These are phyloP conservation scores for Atta cephalotes DNA, from an alignment of 1,140 invertebrate genomes.

Conservation along the genomic window DNA sequence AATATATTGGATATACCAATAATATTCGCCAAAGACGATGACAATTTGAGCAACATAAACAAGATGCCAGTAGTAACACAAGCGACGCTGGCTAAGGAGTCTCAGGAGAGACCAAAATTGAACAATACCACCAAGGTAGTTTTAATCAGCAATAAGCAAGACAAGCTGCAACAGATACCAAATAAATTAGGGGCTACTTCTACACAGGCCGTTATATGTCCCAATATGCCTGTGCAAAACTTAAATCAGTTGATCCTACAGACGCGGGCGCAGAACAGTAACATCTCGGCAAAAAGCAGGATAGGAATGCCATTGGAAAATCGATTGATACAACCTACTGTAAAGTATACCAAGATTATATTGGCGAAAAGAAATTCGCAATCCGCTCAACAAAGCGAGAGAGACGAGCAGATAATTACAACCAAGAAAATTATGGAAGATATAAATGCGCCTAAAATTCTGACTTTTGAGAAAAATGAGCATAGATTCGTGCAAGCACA, in stretches of 20 bases:
- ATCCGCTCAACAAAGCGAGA: conserved; percentile 70
- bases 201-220: conserved; percentile 77
- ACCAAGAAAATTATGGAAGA: conserved; percentile 79
- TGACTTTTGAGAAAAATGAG: conserved; percentile 73
- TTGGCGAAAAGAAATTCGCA: conserved; percentile 84
- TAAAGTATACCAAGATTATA: conserved; percentile 87
- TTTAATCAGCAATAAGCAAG: conserved; percentile 82
- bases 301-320: conserved; percentile 66
- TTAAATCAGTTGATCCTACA: conserved; percentile 73
- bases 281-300: conserved; percentile 67
- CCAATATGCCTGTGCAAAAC: conserved; percentile 63
- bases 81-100: conserved; percentile 62
- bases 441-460: conserved; percentile 68
- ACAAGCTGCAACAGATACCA: conserved; percentile 72
- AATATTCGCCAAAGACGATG: conserved; percentile 89
- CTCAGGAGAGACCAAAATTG: conserved; percentile 71
- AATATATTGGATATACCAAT: conserved; percentile 90
- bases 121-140: conserved; percentile 79
- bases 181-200: conserved; percentile 75
- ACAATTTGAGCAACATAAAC: conserved; percentile 83
- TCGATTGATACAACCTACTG: conserved; percentile 73
- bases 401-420: conserved; percentile 76
- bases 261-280: conserved; percentile 74
- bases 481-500: conserved; percentile 68
- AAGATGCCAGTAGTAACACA: conserved; percentile 72